phyloP scores from a whole-genome alignment of 2,888 invertebrate species.

The Calephelis perditalis region DNA sequence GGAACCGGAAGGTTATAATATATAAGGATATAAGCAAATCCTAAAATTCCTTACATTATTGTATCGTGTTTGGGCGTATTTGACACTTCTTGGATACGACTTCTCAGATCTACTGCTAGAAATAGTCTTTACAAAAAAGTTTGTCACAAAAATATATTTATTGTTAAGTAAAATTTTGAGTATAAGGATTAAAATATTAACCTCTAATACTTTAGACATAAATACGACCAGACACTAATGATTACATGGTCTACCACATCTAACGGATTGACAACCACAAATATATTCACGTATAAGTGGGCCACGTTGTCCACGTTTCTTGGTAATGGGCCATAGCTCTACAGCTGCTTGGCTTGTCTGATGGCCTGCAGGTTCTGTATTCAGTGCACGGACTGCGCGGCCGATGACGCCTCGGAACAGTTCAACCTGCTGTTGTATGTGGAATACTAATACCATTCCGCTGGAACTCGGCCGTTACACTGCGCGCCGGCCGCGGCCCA shows the following conservation, averaged over 20 bases:
- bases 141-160: too few species aligned
- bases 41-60: too few species aligned
- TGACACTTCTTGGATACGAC: too few species aligned
- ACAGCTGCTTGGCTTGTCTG: slow-evolving; percentile 16
- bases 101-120: too few species aligned
- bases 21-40: too few species aligned
- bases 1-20: too few species aligned
- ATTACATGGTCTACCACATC: not conserved
- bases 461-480: slow-evolving; percentile 45
- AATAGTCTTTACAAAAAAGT: too few species aligned
- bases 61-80: too few species aligned
- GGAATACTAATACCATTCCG: slow-evolving; percentile 71
- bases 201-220: too few species aligned
- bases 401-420: slow-evolving; percentile 68
- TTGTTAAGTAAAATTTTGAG: too few species aligned
- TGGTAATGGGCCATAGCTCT: slow-evolving; percentile 37
- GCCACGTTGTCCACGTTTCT: slow-evolving; percentile 55
- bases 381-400: slow-evolving; percentile 60
- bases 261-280: slow-evolving; percentile 61
- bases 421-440: slow-evolving; percentile 56
- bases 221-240: not conserved
- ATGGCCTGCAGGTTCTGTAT: slow-evolving; percentile 40
- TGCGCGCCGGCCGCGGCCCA: slow-evolving; percentile 43
- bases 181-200: too few species aligned
- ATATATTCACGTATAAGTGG: slow-evolving; percentile 45